Conservation (phyloP, 2,113 vertebrate species). For the Taxidea taxus region DNA sequence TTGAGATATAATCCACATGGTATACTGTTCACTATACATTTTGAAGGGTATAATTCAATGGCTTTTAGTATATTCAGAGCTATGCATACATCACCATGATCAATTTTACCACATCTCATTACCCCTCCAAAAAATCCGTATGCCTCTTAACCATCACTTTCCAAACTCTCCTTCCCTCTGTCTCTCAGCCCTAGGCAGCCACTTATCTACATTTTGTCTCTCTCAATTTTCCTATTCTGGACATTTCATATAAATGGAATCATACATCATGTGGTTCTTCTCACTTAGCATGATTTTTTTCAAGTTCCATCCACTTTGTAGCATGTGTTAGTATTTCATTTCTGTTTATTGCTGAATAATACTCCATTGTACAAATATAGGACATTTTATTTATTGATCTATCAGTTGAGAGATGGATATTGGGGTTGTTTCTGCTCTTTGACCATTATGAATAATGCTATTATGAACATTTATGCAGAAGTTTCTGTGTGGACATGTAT, state of each 20-base stretch:
- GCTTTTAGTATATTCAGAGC: neutral
- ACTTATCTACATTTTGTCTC: neutral
- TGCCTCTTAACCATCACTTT: neutral
- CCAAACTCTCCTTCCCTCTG: neutral
- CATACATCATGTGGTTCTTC: neutral
- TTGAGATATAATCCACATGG: neutral
- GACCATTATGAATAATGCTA: neutral
- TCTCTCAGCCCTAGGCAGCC: neutral
- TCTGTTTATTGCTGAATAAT: neutral
- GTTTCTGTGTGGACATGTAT: neutral
- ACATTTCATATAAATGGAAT: neutral
- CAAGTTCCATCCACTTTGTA: neutral
- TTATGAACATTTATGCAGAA: neutral
- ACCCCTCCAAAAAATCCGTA: neutral
- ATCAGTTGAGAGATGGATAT: neutral
- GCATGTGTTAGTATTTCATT: neutral
- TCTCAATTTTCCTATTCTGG: neutral
- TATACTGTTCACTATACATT: neutral
- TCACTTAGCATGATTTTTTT: neutral
- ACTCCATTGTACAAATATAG: neutral
- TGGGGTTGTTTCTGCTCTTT: neutral
- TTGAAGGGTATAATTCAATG: neutral
- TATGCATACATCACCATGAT: neutral
- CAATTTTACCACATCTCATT: neutral
- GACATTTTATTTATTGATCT: neutral